Percentiles rank a stretch among this genome's conserved stretches.
Conservation (phyloP, 92 coral and sea anemone genomes). For the Heliopora coerulea region DNA sequence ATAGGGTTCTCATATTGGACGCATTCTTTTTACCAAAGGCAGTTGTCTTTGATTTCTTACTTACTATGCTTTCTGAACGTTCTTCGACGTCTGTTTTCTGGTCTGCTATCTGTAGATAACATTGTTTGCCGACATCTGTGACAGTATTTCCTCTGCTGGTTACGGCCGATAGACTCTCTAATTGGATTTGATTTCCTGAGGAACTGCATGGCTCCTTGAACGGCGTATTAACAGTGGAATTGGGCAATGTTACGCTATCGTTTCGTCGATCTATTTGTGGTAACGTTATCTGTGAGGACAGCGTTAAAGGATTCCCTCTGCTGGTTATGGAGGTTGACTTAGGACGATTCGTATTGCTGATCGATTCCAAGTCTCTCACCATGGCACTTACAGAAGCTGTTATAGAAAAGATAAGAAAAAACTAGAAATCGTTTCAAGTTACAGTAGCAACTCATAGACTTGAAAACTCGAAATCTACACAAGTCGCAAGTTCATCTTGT, state of each 20-base stretch:
- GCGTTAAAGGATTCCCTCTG: not conserved
- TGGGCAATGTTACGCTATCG: not conserved
- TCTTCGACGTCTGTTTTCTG: slow-evolving; percentile 12
- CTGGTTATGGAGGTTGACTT: not conserved
- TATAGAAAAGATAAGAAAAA: too few species aligned
- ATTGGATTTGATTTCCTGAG: slow-evolving; percentile 5
- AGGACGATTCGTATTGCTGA: slow-evolving; percentile 4
- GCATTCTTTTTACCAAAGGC: too few species aligned
- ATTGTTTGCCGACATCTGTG: not conserved
- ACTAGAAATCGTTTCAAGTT: too few species aligned
- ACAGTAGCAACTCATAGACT: too few species aligned
- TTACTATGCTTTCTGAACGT: slow-evolving; percentile 12
- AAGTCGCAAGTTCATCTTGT: too few species aligned
- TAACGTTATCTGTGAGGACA: not conserved
- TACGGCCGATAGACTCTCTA: slow-evolving; percentile 4
- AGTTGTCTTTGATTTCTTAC: not conserved
- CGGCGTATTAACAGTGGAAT: not conserved
- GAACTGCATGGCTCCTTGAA: not conserved
- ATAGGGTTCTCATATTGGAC: too few species aligned
- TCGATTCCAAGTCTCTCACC: slow-evolving; percentile 26
- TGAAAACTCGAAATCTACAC: too few species aligned
- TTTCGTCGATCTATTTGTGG: not conserved
- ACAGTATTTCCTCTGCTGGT: slow-evolving; percentile 2
- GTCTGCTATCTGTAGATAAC: slow-evolving; percentile 12
- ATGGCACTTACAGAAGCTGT: slow-evolving; percentile 20